A percentile compares a stretch with the other conserved stretches of the same genome.
phyloP scores from a whole-genome alignment of 2,888 invertebrate species.

The Sacculina carcini region DNA sequence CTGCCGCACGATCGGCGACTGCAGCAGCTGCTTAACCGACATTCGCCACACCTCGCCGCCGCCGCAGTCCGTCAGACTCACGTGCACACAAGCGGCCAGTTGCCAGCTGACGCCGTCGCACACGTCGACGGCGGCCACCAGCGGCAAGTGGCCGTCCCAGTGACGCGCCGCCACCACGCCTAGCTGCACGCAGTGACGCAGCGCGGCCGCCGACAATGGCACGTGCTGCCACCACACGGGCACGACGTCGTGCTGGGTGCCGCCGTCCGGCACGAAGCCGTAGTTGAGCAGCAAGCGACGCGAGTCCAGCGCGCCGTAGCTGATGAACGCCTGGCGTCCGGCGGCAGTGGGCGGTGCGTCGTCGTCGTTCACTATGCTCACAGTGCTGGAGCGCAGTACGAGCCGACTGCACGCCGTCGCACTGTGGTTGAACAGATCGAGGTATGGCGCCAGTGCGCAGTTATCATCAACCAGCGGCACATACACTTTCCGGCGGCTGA shows the following conservation, averaged over 20 bases:
- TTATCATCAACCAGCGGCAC: constrained; percentile 16
- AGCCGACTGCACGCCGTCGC: constrained; percentile 17
- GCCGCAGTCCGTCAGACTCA: background rate
- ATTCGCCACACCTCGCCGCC: background rate
- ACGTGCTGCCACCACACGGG: constrained; percentile 31
- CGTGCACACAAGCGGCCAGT: background rate
- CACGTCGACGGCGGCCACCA: too few species aligned
- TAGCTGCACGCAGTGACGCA: constrained; percentile 27
- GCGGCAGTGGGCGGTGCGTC: constrained; percentile 30
- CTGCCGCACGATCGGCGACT: background rate
- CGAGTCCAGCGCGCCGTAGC: constrained; percentile 60
- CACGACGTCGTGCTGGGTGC: constrained; percentile 36
- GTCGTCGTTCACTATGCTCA: constrained; percentile 27
- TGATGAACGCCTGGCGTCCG: constrained; percentile 56
- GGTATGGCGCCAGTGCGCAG: constrained; percentile 49
- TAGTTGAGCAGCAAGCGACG: constrained; percentile 55
- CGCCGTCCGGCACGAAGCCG: constrained; percentile 46
- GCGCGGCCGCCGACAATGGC: constrained; percentile 79
- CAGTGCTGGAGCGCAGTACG: constrained; percentile 22
- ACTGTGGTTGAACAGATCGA: constrained; percentile 74
- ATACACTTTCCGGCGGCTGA: constrained; percentile 27
- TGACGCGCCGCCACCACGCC: constrained; percentile 14
- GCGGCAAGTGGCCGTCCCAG: background rate
- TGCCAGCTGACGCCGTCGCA: background rate
- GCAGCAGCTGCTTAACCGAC: background rate